Base-by-base conservation (phyloP, 64 coral and sea anemone species). In the Pocillopora verrucosa region DNA sequence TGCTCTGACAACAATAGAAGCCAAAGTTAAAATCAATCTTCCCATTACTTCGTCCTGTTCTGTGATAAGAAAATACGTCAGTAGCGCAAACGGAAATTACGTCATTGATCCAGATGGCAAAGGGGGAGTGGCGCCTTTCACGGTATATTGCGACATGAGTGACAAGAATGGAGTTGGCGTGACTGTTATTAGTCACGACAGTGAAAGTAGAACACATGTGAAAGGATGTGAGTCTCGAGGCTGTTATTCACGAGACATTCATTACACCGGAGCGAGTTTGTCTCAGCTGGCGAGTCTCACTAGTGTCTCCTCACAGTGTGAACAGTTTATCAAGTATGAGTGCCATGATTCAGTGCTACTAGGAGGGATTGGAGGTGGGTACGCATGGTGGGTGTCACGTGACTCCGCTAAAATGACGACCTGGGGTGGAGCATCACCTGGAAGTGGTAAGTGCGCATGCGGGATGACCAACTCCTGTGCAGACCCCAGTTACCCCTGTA, bases 291-390 rank as follows among this genome's bases (percentile, higher is more conserved):
- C 76, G 20, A 58, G 0, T 56, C 35, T 89, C 10, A 65, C 61
- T 51, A 79, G 12, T 14, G 38, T 75, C 13, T 79, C 75, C 9
- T 5, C 13, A 36, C 12, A 57, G 16, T 89, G 87, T 35, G 87
- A 89, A 34, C 87, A 89, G 75, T 89, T 78, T 24, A 80, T 89
- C 13, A 80, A 37, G 16, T 89, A 79, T 17, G 87, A 72, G 1
- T 89, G 87, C 68, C 0, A 2, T 0, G 3, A 34, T 68, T 17
- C 79, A 19, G 58, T 9, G 19, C 56, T 89, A 4, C 25, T 89
- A 10, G 67, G 78, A 22, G 60, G 58, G 35, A 36, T 89, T 16
- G 63, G 77, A 36, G 59, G 56, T 36, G 56, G 45, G 6, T n/a
- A 11, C 16, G 51, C 69, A 0, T 87, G 85, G 85, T 75, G 85